phyloP scores from a whole-genome alignment of 2,888 invertebrate species.

The Oeneis ivallda region DNA sequence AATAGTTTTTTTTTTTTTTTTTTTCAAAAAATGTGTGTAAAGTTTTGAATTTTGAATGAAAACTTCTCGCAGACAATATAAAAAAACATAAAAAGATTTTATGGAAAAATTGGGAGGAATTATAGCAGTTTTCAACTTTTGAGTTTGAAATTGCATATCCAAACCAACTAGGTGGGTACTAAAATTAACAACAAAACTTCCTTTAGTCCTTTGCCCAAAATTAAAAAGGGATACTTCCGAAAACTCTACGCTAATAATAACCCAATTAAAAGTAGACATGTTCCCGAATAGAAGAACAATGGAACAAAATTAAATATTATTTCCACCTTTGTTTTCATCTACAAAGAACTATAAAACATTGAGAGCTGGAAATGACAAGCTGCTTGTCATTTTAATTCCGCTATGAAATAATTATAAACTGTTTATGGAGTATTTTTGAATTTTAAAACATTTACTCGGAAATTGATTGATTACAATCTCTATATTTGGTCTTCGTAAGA shows the following conservation, averaged over 20 bases:
- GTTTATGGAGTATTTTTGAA: slow-evolving; percentile 12
- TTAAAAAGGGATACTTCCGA: slow-evolving; percentile 45
- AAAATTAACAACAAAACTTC: slow-evolving; percentile 19
- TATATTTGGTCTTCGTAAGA: slow-evolving; percentile 17
- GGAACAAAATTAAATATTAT: slow-evolving; percentile 47
- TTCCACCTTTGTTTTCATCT: slow-evolving; percentile 34
- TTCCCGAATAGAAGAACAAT: slow-evolving; percentile 48
- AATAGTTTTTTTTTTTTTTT: no score
- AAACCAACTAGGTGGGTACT: no score
- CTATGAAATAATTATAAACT: slow-evolving; percentile 2
- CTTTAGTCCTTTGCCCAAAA: slow-evolving; percentile 4
- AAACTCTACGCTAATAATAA: slow-evolving; percentile 59
- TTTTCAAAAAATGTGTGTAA: no score
- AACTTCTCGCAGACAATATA: no score
- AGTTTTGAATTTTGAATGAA: no score
- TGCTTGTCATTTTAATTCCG: slow-evolving; percentile 15
- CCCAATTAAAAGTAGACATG: slow-evolving; percentile 60
- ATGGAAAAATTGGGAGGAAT: no score
- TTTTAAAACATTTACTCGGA: slow-evolving; percentile 16
- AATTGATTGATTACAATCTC: slow-evolving; percentile 17
- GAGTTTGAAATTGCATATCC: not conserved
- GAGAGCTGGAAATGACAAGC: slow-evolving; percentile 24
- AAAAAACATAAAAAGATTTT: no score
- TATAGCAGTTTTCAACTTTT: not conserved
- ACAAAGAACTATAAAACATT: slow-evolving; percentile 15